Evolutionary conservation across 2,888 invertebrate genomes (phyloP).

Genomic region (Diarsia rubi): DNA sequence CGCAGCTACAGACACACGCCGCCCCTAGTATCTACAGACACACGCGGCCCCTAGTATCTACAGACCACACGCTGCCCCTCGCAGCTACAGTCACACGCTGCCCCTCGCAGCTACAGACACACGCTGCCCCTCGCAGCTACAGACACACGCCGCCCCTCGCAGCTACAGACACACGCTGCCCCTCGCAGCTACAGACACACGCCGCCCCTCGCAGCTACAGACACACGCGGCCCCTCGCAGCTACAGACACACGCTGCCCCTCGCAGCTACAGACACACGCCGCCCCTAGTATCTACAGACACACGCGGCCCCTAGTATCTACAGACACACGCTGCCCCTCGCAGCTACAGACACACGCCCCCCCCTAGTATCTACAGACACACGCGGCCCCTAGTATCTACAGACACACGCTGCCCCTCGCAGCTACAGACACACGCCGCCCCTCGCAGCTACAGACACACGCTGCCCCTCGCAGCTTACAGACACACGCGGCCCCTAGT

Average conservation of each 20-base stretch:
- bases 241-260: not conserved
- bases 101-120: not conserved
- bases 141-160: too few relatives aligned
- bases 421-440: too few relatives aligned
- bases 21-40: not conserved
- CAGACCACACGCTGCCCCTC: not conserved
- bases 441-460: not conserved
- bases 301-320: not conserved
- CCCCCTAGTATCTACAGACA: not conserved
- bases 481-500: too few relatives aligned
- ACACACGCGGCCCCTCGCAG: too few relatives aligned
- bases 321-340: not conserved
- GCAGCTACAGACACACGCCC: too few relatives aligned
- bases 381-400: not conserved
- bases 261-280: too few relatives aligned
- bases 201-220: not conserved
- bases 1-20: too few relatives aligned
- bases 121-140: too few relatives aligned
- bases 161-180: not conserved
- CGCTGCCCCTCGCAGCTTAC: too few relatives aligned
- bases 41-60: not conserved
- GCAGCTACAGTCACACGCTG: too few relatives aligned
- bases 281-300: not conserved
- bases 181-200: too few relatives aligned
- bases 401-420: not conserved